Evolutionary conservation across 2,113 vertebrate species (phyloP).

Genomic region (Tautogolabrus adspersus): DNA sequence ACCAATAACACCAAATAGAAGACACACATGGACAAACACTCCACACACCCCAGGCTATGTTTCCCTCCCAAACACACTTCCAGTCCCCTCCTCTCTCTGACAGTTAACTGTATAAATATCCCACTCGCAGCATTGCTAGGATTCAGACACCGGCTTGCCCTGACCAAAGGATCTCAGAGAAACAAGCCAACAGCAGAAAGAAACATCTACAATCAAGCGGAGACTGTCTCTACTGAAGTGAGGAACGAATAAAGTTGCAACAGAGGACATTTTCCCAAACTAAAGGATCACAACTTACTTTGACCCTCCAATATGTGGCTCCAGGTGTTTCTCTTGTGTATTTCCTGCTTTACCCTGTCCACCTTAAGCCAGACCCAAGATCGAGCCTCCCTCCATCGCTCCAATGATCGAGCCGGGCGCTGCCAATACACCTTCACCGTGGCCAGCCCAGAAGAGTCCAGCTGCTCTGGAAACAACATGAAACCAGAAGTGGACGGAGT

Average conservation of each 20-base stretch:
- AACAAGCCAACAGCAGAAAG: slow-evolving; percentile 10
- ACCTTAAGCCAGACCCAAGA: slow-evolving; percentile 38
- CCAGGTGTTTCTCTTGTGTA: slow-evolving; percentile 39
- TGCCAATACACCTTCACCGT: slow-evolving; percentile 79
- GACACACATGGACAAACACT: slow-evolving; percentile 49
- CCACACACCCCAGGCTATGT: slow-evolving; percentile 32
- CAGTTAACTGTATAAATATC: slow-evolving; percentile 73
- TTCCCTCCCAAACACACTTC: slow-evolving; percentile 51
- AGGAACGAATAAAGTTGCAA: background rate
- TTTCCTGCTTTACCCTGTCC: slow-evolving; percentile 45
- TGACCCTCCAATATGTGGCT: slow-evolving; percentile 62
- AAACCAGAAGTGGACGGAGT: slow-evolving; percentile 57
- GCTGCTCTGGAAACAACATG: slow-evolving; percentile 44
- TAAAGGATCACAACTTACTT: background rate
- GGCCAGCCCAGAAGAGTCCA: slow-evolving; percentile 59
- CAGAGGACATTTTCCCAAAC: background rate
- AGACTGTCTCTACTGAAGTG: background rate
- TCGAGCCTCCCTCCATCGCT: slow-evolving; percentile 49
- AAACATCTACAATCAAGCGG: background rate
- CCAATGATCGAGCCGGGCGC: slow-evolving; percentile 46
- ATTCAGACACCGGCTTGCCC: slow-evolving; percentile 55
- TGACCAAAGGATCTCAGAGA: slow-evolving; percentile 31
- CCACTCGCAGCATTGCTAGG: slow-evolving; percentile 39
- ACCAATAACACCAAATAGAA: slow-evolving; percentile 18
- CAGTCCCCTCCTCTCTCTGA: slow-evolving; percentile 63